These are phyloP conservation scores for Agrotis puta DNA, from an alignment of 2,888 invertebrate genomes.

Conservation along the genomic window DNA sequence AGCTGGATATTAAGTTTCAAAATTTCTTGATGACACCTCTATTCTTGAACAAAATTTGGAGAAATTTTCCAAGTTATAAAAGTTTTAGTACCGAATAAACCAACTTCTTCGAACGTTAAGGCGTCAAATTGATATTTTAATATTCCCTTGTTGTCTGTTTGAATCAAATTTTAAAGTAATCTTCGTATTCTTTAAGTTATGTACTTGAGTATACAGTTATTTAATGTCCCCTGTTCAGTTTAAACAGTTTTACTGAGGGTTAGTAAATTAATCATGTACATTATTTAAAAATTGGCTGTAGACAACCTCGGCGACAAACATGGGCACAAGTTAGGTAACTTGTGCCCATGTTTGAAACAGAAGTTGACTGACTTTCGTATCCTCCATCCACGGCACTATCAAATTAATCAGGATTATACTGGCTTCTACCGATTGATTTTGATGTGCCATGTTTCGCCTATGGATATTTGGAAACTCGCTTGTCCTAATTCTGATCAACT, in stretches of 20 bases:
- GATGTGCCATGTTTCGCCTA: too few relatives aligned
- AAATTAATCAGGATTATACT: too few relatives aligned
- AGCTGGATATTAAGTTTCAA: conserved; percentile 28
- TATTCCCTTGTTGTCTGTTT: conserved; percentile 72
- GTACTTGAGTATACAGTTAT: conserved; percentile 54
- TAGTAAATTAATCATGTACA: conserved; percentile 5
- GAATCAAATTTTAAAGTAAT: conserved; percentile 76
- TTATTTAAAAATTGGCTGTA: not conserved
- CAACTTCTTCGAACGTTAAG: conserved; percentile 68
- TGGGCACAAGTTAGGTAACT: too few relatives aligned
- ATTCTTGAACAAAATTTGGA: conserved; percentile 64
- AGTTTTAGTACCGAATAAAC: conserved; percentile 65
- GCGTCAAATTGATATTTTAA: conserved; percentile 79
- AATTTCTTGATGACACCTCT: conserved; percentile 62
- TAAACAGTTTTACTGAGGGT: conserved; percentile 25
- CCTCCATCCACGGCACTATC: too few relatives aligned
- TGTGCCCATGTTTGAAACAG: too few relatives aligned
- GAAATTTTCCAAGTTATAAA: conserved; percentile 70
- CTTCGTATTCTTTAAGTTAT: conserved; percentile 67
- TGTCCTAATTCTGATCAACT: too few relatives aligned
- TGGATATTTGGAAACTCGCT: too few relatives aligned
- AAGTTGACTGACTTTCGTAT: too few relatives aligned
- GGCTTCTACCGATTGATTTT: too few relatives aligned
- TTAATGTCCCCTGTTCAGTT: conserved; percentile 33
- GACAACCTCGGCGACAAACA: too few relatives aligned